These are phyloP conservation scores for Coenonympha glycerion DNA, from an alignment of 2,888 invertebrate genomes.

Conservation along the genomic window DNA sequence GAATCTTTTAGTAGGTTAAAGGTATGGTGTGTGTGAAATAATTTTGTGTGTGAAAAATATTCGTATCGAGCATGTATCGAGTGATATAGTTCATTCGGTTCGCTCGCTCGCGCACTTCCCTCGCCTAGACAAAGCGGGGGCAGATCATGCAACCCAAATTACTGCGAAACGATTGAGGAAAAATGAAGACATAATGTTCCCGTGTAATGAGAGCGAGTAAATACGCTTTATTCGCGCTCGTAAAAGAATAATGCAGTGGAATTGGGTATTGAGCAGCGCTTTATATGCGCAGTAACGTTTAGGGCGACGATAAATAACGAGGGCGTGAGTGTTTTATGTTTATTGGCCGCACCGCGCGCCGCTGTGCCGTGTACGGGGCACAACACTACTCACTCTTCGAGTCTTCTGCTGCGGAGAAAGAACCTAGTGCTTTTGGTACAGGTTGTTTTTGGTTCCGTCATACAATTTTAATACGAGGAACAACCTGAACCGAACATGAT, in stretches of 20 bases:
- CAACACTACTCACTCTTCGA: too few relatives aligned
- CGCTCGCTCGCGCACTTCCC: background rate
- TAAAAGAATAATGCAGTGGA: slow-evolving; percentile 28
- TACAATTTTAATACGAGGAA: too few relatives aligned
- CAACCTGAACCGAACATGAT: too few relatives aligned
- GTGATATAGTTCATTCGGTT: background rate
- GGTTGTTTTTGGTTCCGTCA: too few relatives aligned
- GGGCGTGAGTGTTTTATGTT: slow-evolving; percentile 9
- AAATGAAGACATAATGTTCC: slow-evolving; percentile 8
- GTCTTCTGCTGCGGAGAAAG: too few relatives aligned
- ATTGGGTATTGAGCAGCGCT: slow-evolving; percentile 26
- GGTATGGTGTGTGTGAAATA: background rate
- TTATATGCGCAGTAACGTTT: slow-evolving; percentile 25
- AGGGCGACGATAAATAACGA: slow-evolving; percentile 23
- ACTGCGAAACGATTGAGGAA: slow-evolving; percentile 1
- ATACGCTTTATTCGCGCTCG: slow-evolving; percentile 23
- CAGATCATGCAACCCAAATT: background rate
- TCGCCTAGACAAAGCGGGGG: background rate
- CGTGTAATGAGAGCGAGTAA: slow-evolving; percentile 13
- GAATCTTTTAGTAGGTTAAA: background rate
- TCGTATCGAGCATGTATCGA: background rate
- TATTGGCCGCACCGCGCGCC: slow-evolving; percentile 1
- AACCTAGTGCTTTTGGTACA: too few relatives aligned
- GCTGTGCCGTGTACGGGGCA: too few relatives aligned
- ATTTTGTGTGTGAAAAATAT: background rate